Base-by-base conservation (phyloP, 1,140 invertebrate genomes). In the Ips nitidus region DNA sequence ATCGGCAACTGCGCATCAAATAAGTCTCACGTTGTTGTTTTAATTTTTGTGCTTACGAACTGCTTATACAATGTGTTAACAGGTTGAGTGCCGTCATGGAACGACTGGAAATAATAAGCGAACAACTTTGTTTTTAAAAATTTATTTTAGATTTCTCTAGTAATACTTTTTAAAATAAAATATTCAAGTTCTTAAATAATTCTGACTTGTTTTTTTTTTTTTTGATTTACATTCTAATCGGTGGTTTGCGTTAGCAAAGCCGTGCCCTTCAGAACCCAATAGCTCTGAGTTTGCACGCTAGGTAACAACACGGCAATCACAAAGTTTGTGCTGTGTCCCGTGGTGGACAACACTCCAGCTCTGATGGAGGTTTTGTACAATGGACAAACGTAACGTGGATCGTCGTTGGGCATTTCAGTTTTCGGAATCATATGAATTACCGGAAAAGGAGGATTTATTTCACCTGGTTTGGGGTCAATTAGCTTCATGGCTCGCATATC, bases 291-390 rank as follows among this genome's bases (percentile, higher is more conserved):
- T 66, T 84, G 80, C 8, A 81, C 72, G 1, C 90, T 86, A 3
- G 89, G 87, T 55, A 96, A 76, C 41, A 93, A 81, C 1, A 94
- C 86, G n/a, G 90, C 82, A 3, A 94, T 84, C 3, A 96, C 91
- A 80, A 94, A 95, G 82, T 95, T 95, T 1, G 93, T 94, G 61
- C 92, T 94, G 77, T 94, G 92, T 1, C 94, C 93, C 2, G 92
- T 95, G 0, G 93, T 95, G 38, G 92, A 94, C 3, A 95, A 83
- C 1, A 89, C 87, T 52, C 93, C 93, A 41, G 92, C 92, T 62
- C 93, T 82, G 52, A 89, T 85, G n/a, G 90, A 87, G 1, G 93
- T 95, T 83, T 94, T 95, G 78, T 95, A 95, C 5, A 95, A 79
- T 0, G 93, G 93, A 50, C 87, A 85, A 38, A 88, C 83, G 76